Conservation (phyloP, 2,888 invertebrate species). For the Macropis europaea region DNA sequence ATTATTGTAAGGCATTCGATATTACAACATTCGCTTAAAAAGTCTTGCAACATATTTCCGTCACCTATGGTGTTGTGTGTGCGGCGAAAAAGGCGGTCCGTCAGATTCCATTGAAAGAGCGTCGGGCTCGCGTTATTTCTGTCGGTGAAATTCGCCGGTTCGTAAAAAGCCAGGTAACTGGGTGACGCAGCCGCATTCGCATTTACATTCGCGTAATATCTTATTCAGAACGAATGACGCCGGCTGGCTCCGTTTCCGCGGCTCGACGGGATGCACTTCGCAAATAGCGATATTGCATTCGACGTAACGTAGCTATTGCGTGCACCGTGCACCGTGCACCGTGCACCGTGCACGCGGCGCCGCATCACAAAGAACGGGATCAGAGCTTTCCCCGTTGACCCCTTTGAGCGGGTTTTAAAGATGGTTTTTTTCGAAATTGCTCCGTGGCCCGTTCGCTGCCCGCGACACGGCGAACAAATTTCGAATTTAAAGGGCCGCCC, state of each 20-base stretch:
- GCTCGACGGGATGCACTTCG: neutral
- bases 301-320: too few relatives aligned
- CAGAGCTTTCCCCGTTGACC: neutral
- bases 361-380: neutral
- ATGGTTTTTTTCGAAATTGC: neutral
- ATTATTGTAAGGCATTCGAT: too few relatives aligned
- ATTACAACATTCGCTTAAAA: too few relatives aligned
- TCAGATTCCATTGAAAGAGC: too few relatives aligned
- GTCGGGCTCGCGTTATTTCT: neutral
- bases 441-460: neutral
- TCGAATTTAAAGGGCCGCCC: neutral
- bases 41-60: too few relatives aligned
- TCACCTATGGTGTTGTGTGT: too few relatives aligned
- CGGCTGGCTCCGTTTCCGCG: neutral
- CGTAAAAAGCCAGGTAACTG: neutral
- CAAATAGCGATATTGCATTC: slow-evolving; percentile 8
- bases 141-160: neutral
- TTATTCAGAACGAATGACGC: neutral
- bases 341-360: too few relatives aligned
- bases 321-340: too few relatives aligned
- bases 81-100: too few relatives aligned
- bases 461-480: neutral
- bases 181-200: neutral
- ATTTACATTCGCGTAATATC: slow-evolving; percentile 2
- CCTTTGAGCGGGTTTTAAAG: neutral